Evolutionary conservation across 2,888 invertebrate species (phyloP), one percentile per base, ranked within the genome.

Genomic region (Aphidoletes aphidimyza): DNA sequence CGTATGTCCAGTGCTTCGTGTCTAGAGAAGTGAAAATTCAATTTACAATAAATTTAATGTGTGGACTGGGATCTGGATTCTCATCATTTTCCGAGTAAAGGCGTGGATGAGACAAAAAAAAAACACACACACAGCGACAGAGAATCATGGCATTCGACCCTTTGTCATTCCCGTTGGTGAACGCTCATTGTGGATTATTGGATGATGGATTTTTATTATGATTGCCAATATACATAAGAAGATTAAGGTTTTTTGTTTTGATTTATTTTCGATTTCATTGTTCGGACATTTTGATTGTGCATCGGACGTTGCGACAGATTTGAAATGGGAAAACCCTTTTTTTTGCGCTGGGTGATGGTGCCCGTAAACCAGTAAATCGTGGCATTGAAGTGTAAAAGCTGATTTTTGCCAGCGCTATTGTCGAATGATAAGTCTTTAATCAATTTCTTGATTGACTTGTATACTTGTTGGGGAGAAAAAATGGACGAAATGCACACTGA

Each of bases 1-100:
- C 30, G n/a, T 26, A 59, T 30, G 26, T 8, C 1, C 30, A 22
- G 26, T 22, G 30, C 17, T 22, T 22, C 5, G n/a, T 14, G 42
- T 42, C 42, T 42, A 6, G 30, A 69, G 30, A 30, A 30, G 69
- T 30, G 26, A 30, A 69, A 69, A 69, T 69, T 69, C 69, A 69
- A 69, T 69, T 69, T 69, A 69, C 69, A 30, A 69, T 69, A 69
- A 69, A 69, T 30, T 69, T 69, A 30, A 69, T 30, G 69, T 54
- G n/a, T 3, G 22, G 17, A 47, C 2, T 47, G 2, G 17, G 17
- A 17, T 54, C 22, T 54, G 54, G 54, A 54, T n/a, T n/a, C n/a
- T n/a, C n/a, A n/a, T n/a, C n/a, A n/a, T n/a, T n/a, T n/a, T n/a
- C n/a, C n/a, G n/a, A n/a, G n/a, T n/a, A n/a, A n/a, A n/a, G n/a